phyloP scores from a whole-genome alignment of 2,113 vertebrate genomes.

The Strix aluco region DNA sequence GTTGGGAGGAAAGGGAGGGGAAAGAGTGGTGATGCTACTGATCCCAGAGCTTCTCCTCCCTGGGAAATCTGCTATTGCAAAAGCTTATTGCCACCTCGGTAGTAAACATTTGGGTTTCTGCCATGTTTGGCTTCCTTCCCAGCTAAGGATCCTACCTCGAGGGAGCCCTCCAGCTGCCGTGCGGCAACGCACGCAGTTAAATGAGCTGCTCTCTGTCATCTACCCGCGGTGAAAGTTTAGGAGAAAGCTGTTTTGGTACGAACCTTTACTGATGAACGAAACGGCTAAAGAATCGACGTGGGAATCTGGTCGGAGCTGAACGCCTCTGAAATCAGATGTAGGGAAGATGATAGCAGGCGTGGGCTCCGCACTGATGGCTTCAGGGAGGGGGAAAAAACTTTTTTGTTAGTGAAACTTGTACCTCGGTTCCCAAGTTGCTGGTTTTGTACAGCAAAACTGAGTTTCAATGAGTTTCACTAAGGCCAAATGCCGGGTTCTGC shows the following conservation, averaged over 20 bases:
- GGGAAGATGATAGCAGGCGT: accelerated
- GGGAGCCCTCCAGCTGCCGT: neutral
- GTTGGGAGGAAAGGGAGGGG: neutral
- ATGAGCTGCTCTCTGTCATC: neutral
- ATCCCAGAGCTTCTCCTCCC: neutral
- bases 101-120: neutral
- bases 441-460: accelerated
- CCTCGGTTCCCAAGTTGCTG: neutral
- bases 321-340: no score
- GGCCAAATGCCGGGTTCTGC: no score
- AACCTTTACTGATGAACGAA: neutral
- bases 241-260: neutral
- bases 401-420: neutral
- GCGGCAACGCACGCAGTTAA: neutral
- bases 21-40: neutral
- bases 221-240: accelerated
- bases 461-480: no score
- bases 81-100: neutral
- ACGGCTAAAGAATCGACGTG: accelerated
- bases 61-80: neutral
- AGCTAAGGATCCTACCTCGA: neutral
- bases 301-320: neutral
- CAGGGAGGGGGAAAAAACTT: accelerated
- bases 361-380: no score
- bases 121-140: neutral